These are phyloP conservation scores for Teleiodes luculella DNA, from an alignment of 2,888 invertebrate genomes.

Conservation along the genomic window DNA sequence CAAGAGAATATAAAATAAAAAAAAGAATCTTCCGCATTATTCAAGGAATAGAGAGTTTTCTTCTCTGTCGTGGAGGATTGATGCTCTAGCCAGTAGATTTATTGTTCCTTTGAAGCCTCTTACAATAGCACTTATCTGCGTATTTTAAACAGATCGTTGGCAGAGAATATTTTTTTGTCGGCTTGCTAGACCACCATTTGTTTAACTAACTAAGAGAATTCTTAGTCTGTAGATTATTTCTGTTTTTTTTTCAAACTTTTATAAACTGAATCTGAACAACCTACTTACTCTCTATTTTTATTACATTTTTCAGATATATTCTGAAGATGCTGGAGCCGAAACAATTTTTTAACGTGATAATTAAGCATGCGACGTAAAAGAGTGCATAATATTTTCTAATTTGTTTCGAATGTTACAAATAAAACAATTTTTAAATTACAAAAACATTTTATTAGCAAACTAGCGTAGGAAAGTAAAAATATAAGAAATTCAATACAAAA, in stretches of 20 bases:
- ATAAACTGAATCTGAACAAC: too few species aligned
- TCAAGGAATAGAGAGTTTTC: neutral
- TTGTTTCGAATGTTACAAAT: neutral
- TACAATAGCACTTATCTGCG: conserved; percentile 3
- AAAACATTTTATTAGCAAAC: conserved; percentile 79
- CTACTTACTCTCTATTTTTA: too few species aligned
- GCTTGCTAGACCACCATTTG: neutral
- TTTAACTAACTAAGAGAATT: too few species aligned
- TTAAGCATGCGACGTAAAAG: too few species aligned
- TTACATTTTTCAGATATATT: too few species aligned
- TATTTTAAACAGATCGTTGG: conserved; percentile 1
- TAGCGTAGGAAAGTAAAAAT: conserved; percentile 78
- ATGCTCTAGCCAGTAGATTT: conserved; percentile 26
- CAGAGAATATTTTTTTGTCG: neutral
- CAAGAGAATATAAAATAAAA: too few species aligned
- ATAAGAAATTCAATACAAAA: conserved; percentile 75
- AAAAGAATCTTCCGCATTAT: neutral
- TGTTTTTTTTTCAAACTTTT: too few species aligned
- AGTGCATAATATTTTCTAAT: too few species aligned
- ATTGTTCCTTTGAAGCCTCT: conserved; percentile 20
- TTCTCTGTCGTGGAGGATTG: conserved; percentile 23
- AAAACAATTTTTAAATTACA: conserved; percentile 44
- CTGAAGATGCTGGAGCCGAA: too few species aligned
- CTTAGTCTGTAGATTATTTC: too few species aligned
- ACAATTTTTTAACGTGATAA: too few species aligned